Percentiles rank a stretch among this genome's conserved stretches.
Evolutionary conservation across 2,888 invertebrate species (phyloP).

Genomic region (Caenorhabditis japonica): DNA sequence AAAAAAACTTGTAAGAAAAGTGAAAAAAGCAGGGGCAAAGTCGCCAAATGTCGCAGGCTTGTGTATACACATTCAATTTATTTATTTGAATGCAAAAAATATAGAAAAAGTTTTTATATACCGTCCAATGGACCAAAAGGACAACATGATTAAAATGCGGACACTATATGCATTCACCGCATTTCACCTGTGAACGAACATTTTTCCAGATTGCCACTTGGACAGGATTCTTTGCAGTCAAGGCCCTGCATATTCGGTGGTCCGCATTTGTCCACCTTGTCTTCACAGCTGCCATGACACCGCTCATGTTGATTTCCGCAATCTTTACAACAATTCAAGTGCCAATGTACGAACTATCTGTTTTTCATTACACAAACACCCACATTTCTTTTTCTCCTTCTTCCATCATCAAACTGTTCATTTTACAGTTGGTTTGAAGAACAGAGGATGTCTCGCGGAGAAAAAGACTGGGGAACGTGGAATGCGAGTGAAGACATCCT

Average conservation of each 20-base stretch:
- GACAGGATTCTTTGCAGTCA: constrained; percentile 48
- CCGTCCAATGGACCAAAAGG: too few species aligned
- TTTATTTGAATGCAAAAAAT: too few species aligned
- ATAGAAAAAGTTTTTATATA: too few species aligned
- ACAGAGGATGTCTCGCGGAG: constrained; percentile 39
- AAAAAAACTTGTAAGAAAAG: too few species aligned
- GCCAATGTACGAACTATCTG: constrained; percentile 46
- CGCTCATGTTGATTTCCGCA: constrained; percentile 41
- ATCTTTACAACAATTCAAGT: constrained; percentile 44
- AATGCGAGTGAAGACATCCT: constrained; percentile 27
- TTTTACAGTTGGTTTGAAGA: constrained; percentile 48
- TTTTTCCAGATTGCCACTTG: constrained; percentile 40
- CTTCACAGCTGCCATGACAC: constrained; percentile 45
- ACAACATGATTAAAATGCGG: too few species aligned
- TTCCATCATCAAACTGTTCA: background rate
- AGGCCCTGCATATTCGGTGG: constrained; percentile 48
- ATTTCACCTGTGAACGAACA: background rate
- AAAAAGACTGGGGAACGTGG: constrained; percentile 30
- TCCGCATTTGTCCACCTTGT: constrained; percentile 49
- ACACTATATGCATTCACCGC: too few species aligned
- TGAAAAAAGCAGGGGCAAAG: too few species aligned
- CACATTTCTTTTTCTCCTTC: constrained; percentile 7
- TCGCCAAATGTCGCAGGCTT: too few species aligned
- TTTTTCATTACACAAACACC: constrained; percentile 6
- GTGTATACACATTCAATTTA: too few species aligned